Conservation (phyloP, 2,113 vertebrate species). For the Phalacrocorax pelagicus region DNA sequence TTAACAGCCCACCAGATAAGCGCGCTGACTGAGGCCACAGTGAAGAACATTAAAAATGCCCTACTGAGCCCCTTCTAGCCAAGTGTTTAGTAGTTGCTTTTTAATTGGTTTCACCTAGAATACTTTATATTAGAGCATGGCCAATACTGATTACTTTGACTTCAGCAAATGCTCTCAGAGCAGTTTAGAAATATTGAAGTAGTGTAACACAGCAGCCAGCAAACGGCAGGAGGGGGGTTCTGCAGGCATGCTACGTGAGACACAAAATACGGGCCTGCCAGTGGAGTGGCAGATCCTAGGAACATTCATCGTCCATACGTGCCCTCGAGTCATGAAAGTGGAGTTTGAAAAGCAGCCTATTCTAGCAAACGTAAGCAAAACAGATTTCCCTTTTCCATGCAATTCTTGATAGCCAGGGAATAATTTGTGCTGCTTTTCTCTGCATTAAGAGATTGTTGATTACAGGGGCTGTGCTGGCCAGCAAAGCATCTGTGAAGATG, state of each 20-base stretch:
- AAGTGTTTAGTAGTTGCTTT: neutral
- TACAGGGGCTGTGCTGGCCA: neutral
- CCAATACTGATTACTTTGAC: neutral
- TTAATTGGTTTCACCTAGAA: neutral
- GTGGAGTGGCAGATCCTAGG: neutral
- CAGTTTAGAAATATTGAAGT: neutral
- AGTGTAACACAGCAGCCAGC: neutral
- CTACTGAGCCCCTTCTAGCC: neutral
- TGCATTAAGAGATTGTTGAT: neutral
- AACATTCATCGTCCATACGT: rapidly evolving
- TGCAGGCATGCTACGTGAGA: neutral
- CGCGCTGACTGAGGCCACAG: neutral
- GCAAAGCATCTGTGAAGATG: neutral
- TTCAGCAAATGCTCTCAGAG: neutral
- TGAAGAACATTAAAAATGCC: neutral
- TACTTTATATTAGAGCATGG: neutral
- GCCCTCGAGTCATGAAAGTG: rapidly evolving
- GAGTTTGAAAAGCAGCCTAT: neutral
- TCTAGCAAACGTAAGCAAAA: neutral
- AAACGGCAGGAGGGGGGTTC: neutral
- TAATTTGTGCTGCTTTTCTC: neutral
- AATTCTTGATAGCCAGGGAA: neutral
- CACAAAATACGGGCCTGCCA: neutral
- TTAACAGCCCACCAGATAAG: neutral
- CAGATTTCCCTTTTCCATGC: neutral